Evolutionary conservation across 2,797 vertebrate genomes (phyloP).

Genomic region (Sibirionetta formosa): DNA sequence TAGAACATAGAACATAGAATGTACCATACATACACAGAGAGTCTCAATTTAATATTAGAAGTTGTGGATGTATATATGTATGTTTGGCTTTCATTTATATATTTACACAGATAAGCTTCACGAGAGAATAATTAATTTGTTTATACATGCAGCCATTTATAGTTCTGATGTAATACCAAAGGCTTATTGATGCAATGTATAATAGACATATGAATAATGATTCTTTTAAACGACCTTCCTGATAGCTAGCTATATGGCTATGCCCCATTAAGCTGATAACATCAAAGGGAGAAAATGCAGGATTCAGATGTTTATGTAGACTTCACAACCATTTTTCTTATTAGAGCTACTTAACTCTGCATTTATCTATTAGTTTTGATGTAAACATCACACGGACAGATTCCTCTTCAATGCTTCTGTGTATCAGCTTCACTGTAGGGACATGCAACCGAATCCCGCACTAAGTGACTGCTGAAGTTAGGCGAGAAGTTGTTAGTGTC

Average conservation of each 20-base stretch:
- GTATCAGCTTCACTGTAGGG: neutral
- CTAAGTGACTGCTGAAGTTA: neutral
- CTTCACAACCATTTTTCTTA: neutral
- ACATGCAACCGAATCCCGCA: accelerated
- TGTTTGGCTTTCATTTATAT: neutral
- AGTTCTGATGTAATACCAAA: neutral
- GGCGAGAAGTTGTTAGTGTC: neutral
- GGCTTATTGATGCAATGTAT: neutral
- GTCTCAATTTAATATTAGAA: neutral
- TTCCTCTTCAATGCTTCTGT: accelerated
- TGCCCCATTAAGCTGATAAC: neutral
- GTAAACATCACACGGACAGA: neutral
- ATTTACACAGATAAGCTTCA: neutral
- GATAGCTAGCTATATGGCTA: neutral
- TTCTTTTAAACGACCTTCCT: neutral
- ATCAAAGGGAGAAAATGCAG: neutral
- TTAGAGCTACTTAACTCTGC: neutral
- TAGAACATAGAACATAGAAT: neutral
- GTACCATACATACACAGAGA: neutral
- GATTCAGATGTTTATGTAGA: neutral
- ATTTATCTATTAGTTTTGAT: neutral
- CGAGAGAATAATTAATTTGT: neutral
- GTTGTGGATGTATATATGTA: too few species aligned
- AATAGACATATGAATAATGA: neutral
- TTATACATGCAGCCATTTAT: neutral